Evolutionary conservation across 2,888 invertebrate species (phyloP), one percentile per base, ranked within the genome.

Genomic region (Sisyra terminalis): DNA sequence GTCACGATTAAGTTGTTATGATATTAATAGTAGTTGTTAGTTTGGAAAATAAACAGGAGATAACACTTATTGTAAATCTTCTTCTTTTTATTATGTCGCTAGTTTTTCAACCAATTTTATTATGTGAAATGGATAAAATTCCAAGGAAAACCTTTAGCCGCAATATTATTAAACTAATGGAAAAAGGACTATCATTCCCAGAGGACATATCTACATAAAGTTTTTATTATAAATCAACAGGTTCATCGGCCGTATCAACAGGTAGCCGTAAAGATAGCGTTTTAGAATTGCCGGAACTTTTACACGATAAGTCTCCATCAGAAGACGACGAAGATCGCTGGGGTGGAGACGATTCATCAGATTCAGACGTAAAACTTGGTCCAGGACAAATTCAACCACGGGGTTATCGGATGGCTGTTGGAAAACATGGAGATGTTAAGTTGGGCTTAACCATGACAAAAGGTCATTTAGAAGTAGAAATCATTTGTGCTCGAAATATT

Each of bases 391-490:
- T 86, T 57, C 78, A 80, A 60, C 86, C 86, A 40, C 72, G 79
- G 50, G 82, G 78, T 52, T 78, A 78, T 53, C 74, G 75, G 51
- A 65, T 79, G 51, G 71, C 70, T 52, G 69, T 65, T 49, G 74
- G 75, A 45, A 77, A 76, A 51, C 70, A 75, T 46, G 86, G 89
- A 3, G 87, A 89, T 63, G 74, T 93, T 50, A 85, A 86, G 58
- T 69, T 93, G 59, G 87, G 87, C 46, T 77, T 93, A 53, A 74
- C 84, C 55, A 83, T 92, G 71, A 79, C 86, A 56, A 92, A 92
- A 65, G 90, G 90, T 52, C 85, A 86, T 53, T 72, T 93, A 46
- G 90, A 92, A 61, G 83, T 93, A 16, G 90, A 92, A 68, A 73
- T 85, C 18, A 73, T 81, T 44, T 73, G 75, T 50, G 85, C 79